phyloP scores from a whole-genome alignment of 2,113 vertebrate species.

The Phalacrocorax pelagicus region DNA sequence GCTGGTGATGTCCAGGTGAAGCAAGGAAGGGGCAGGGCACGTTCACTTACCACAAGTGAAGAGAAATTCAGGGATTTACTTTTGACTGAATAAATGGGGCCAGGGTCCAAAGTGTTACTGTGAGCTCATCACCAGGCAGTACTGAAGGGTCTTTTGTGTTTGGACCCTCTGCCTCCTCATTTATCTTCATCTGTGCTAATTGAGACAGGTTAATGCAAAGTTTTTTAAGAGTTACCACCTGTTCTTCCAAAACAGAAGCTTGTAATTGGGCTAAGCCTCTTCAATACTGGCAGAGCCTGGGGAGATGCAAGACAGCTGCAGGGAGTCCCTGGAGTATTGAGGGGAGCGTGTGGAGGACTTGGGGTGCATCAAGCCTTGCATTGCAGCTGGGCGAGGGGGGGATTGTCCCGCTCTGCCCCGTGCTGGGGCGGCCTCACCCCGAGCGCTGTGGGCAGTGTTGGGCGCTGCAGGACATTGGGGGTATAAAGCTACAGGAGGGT shows the following conservation, averaged over 20 bases:
- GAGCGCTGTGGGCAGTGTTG: too few species aligned
- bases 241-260: not conserved
- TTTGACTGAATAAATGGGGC: not conserved
- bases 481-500: too few species aligned
- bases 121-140: not conserved
- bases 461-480: too few species aligned
- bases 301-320: not conserved
- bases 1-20: not conserved
- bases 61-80: not conserved
- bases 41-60: not conserved
- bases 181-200: not conserved
- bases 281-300: not conserved
- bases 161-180: not conserved
- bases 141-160: not conserved
- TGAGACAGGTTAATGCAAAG: not conserved
- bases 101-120: not conserved
- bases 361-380: too few species aligned
- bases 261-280: not conserved
- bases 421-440: too few species aligned
- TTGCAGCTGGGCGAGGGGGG: too few species aligned
- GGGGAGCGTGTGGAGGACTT: rapidly evolving
- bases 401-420: too few species aligned
- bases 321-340: not conserved
- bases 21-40: not conserved
- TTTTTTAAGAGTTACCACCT: not conserved